Conservation (phyloP, 2,888 invertebrate genomes). For the Drosophila engyochracea region DNA sequence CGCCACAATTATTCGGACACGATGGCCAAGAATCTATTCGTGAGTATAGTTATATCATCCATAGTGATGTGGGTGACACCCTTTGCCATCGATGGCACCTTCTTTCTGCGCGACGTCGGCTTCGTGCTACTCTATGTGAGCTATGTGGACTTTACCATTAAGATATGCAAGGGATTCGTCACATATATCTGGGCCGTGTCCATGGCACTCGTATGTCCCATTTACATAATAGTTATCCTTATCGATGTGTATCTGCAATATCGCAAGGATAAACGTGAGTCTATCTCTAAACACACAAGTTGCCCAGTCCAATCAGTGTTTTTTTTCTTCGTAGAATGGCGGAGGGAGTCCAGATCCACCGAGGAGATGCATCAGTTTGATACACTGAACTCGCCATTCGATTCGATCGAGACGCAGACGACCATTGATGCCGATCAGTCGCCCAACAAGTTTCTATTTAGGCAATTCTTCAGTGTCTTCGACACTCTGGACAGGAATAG, state of each 20-base stretch:
- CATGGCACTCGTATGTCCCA: constrained; percentile 18
- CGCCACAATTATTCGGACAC: constrained; percentile 85
- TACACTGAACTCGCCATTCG: constrained; percentile 3
- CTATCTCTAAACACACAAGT: background rate
- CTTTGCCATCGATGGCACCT: constrained; percentile 84
- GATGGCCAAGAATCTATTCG: constrained; percentile 88
- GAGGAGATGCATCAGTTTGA: background rate
- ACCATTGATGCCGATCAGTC: background rate
- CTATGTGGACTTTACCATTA: constrained; percentile 35
- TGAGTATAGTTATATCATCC: constrained; percentile 87
- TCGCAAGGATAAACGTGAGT: constrained; percentile 13
- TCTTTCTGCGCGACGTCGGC: constrained; percentile 52
- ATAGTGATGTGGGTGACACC: constrained; percentile 87
- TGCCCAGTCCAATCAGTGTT: background rate
- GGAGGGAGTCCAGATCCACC: background rate
- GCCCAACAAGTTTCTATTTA: constrained; percentile 11
- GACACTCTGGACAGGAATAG: constrained; percentile 22
- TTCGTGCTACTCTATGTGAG: constrained; percentile 34
- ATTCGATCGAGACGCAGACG: background rate
- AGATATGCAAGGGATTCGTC: constrained; percentile 5
- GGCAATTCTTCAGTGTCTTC: constrained; percentile 29
- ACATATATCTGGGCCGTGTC: background rate
- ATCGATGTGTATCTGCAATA: constrained; percentile 39
- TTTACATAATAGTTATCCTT: constrained; percentile 32
- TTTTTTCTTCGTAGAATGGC: background rate